phyloP scores from a whole-genome alignment of 2,888 invertebrate genomes.

The Syritta pipiens region DNA sequence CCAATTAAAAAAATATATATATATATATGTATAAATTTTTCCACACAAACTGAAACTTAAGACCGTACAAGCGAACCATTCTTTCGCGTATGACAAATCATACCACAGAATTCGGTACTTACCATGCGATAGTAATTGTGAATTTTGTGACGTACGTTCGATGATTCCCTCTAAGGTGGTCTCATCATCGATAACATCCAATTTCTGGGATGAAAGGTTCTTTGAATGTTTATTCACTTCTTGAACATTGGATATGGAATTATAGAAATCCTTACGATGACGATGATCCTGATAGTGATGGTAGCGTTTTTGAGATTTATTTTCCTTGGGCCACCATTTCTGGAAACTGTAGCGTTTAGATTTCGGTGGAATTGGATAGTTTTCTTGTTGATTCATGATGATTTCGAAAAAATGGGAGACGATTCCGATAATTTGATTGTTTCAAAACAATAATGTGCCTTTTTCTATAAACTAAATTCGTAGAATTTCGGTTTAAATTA shows the following conservation, averaged over 20 bases:
- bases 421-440: not conserved
- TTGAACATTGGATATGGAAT: slow-evolving; percentile 10
- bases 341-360: not conserved
- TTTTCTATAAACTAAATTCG: too few species aligned
- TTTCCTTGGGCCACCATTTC: slow-evolving; percentile 28
- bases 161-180: slow-evolving; percentile 39
- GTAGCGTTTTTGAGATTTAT: not conserved
- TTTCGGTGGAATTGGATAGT: not conserved
- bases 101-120: slow-evolving; percentile 3
- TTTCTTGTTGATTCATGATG: slow-evolving; percentile 46
- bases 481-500: not conserved
- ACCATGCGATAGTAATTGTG: slow-evolving; percentile 45
- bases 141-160: slow-evolving; percentile 44
- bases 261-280: slow-evolving; percentile 19
- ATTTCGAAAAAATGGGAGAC: too few species aligned
- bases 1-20: too few species aligned
- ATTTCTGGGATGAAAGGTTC: not conserved
- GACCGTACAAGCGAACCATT: too few species aligned
- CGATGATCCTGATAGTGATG: slow-evolving; percentile 26
- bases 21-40: too few species aligned
- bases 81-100: too few species aligned
- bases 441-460: too few species aligned
- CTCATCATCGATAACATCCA: slow-evolving; percentile 48
- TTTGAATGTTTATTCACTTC: not conserved
- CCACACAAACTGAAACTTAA: not conserved